Base-by-base conservation (phyloP, 2,113 vertebrate species). In the Ophthalmolycus amberensis region DNA sequence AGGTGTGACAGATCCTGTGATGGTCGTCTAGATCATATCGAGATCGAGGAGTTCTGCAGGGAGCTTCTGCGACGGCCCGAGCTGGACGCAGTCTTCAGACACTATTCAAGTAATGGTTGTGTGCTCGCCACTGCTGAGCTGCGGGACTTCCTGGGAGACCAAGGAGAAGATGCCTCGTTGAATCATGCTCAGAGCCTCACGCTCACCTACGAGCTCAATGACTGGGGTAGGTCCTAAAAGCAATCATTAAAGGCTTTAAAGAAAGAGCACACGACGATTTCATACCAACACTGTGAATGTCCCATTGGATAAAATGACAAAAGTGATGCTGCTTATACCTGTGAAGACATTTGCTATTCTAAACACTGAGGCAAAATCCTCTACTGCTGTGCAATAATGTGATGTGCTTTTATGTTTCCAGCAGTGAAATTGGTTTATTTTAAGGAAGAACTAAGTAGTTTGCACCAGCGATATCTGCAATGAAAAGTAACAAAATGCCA, bases 41-140 rank as follows among this genome's bases (percentile, higher is more conserved):
- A 99, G 92, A 97, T 98, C 0, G 98, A 98, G 87, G 96, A 96
- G 89, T 99, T 99, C 77, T 97, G 98, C 85, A 95, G 95, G 42
- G 95, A 94, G 90, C 95, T 99, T 84, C 93, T 99, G 95, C 95
- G 94, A 4, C 94, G 98, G 20, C 97, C 97, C 0, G 98, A 99
- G 95, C 83, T 99, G 89, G 97, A 99, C 71, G 92, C 95, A 0
- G 94, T 99, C 6, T 99, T 99, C 2, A 88, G 90, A 32, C 93
- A 50, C 9, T 98, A 97, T 86, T 99, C 97, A 0, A 95, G 97
- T 0, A 96, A 97, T 58, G 97, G 97, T 42, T 93, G 37, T 0
- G 95, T 97, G 12, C 94, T 99, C 42, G 96, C 97, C 0, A 95
- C 94, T 0, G 89, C 96, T 0, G 97, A 99, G 92, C 95, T 99